Percentiles rank a stretch among this genome's conserved stretches.
Conservation (phyloP, 2,113 vertebrate species). For the Scatophagus argus region DNA sequence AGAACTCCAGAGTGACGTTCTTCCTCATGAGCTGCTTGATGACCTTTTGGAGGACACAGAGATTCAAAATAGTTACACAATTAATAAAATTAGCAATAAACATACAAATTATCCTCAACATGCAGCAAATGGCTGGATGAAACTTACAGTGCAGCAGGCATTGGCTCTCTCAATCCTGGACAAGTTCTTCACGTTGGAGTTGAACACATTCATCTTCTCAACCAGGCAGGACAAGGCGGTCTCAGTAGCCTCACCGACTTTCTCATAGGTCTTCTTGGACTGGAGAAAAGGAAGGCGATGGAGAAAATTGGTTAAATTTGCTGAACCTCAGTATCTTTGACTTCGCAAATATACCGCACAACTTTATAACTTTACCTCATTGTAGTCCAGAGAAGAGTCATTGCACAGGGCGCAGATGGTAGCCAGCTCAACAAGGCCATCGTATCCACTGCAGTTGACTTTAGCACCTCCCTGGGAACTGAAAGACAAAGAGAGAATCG, state of each 20-base stretch:
- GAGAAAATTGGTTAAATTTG: not conserved
- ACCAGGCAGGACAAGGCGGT: conserved; percentile 92
- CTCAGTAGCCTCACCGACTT: conserved; percentile 96
- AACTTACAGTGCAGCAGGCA: conserved; percentile 90
- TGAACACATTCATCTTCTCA: conserved; percentile 98
- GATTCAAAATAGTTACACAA: not conserved
- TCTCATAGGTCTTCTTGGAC: conserved; percentile 93
- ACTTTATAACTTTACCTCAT: conserved; percentile 84
- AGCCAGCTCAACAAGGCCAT: conserved; percentile 92
- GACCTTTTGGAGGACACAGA: conserved; percentile 80
- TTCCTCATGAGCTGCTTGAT: conserved; percentile 95
- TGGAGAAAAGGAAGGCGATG: conserved; percentile 55
- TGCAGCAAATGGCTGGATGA: not conserved
- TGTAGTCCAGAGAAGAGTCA: conserved; percentile 95
- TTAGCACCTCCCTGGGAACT: conserved; percentile 88
- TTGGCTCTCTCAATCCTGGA: conserved; percentile 91
- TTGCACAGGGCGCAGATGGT: conserved; percentile 97
- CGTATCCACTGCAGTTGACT: conserved; percentile 87
- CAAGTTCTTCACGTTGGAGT: conserved; percentile 86
- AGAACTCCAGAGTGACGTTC: conserved; percentile 95
- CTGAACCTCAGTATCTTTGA: not conserved
- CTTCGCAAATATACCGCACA: not conserved
- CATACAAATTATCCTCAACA: not conserved
- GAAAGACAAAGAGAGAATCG: conserved; percentile 1
- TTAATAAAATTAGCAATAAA: not conserved